Evolutionary conservation across 2,888 invertebrate genomes (phyloP), one percentile per base, ranked within the genome.

Genomic region (Pollenia amentaria): DNA sequence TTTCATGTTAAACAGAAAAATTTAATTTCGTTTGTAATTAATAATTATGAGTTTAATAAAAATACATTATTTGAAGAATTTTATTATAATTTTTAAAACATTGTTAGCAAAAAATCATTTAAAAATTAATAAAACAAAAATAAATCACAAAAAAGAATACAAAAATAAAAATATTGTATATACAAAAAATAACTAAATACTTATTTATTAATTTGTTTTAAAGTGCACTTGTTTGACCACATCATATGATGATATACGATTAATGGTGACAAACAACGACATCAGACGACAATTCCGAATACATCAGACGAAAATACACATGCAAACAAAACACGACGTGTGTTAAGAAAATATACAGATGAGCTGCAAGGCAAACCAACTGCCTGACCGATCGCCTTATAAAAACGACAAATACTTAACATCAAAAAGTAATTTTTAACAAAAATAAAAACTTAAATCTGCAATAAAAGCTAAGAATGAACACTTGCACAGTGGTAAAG

Each of bases 161-260:
- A 60, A 21, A 51, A 65, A 42, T 44, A 46, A 16, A 55, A 42
- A 72, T 9, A 42, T 44, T 9, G 16, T 21, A 38, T 4, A 10
- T 29, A 69, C 1, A 55, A 69, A 16, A 64, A 62, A 69, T 57
- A 60, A 72, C 57, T 12, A 73, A 21, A 60, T 6, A 29, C 29
- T 89, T 90, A 90, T 91, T 90, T 91, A 90, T 90, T 90, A 89
- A 89, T 91, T 90, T 91, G 90, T 90, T 90, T 90, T 91, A 91
- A 91, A 91, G 91, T 91, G 91, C 91, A 91, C 91, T 91, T 91
- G 91, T 91, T 91, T 91, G 91, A 91, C 91, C 90, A 91, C 91
- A 90, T 90, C 88, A 90, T 88, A 89, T 90, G 89, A 89, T 90
- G 89, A 90, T 90, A 89, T 88, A 89, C 89, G 88, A 90, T 90